A percentile compares a stretch with the other conserved stretches of the same genome.
These are phyloP conservation scores for Salvelinus sp. DNA, from an alignment of 2,113 vertebrate genomes.

Conservation along the genomic window DNA sequence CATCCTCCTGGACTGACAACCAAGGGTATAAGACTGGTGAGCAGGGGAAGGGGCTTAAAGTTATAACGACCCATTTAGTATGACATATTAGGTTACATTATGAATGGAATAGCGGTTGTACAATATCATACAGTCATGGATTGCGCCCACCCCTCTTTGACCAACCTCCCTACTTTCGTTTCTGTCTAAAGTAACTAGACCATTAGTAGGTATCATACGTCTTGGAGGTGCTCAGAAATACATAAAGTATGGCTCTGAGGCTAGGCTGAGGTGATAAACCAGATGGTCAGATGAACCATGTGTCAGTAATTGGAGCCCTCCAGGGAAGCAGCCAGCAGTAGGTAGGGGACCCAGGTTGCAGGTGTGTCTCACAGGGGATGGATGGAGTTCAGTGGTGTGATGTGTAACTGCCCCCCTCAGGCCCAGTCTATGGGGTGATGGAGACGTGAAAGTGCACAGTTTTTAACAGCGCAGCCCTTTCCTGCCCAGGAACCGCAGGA, in stretches of 20 bases:
- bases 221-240: too few species aligned
- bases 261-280: conserved; percentile 33
- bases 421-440: conserved; percentile 25
- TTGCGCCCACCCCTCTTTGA: too few species aligned
- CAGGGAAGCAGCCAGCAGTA: conserved; percentile 37
- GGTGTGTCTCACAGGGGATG: conserved; percentile 37
- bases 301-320: conserved; percentile 46
- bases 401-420: conserved; percentile 37
- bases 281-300: conserved; percentile 25
- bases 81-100: too few species aligned
- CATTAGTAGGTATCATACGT: too few species aligned
- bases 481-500: conserved; percentile 93
- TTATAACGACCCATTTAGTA: background rate
- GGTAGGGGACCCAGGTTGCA: conserved; percentile 36
- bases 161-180: too few species aligned
- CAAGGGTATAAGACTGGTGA: conserved; percentile 39
- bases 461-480: conserved; percentile 87
- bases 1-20: conserved; percentile 31
- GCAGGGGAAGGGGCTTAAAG: conserved; percentile 15
- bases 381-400: conserved; percentile 34
- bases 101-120: too few species aligned
- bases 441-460: conserved; percentile 27
- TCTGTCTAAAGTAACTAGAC: too few species aligned
- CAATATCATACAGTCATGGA: too few species aligned
- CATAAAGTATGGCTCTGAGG: too few species aligned